Percentiles rank a stretch among this genome's conserved stretches.
Evolutionary conservation across 2,888 invertebrate genomes (phyloP).

Genomic region (Tolmerus cingulatus): DNA sequence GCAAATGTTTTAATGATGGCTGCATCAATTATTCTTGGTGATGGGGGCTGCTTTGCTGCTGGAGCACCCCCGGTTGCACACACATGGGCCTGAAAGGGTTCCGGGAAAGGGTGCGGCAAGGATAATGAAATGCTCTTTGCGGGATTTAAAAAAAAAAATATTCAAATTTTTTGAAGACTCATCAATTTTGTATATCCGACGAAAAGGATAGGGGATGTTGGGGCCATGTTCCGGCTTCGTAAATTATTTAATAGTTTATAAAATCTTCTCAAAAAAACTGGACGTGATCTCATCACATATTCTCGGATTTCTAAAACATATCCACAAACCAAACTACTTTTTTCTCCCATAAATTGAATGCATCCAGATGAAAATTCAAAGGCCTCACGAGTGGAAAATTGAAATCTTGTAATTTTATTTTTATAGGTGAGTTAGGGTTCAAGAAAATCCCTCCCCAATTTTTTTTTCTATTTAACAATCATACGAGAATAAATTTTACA

Average conservation of each 20-base stretch:
- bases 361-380: not conserved
- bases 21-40: not conserved
- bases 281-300: not conserved
- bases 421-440: not conserved
- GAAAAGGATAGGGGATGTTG: not conserved
- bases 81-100: not conserved
- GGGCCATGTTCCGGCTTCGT: not conserved
- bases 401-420: not conserved
- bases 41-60: not conserved
- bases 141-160: not conserved
- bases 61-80: not conserved
- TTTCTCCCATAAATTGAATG: not conserved
- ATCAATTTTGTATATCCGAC: not conserved
- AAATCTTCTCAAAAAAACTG: not conserved
- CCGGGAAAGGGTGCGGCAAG: not conserved
- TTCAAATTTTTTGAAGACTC: not conserved
- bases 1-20: not conserved
- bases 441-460: not conserved
- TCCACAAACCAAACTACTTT: not conserved
- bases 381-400: not conserved
- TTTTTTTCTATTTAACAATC: not conserved
- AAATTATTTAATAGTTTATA: not conserved
- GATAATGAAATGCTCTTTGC: not conserved
- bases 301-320: not conserved
- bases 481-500: not conserved